Evolutionary conservation across 2,797 vertebrate genomes (phyloP), one percentile per base, ranked within the genome.

Genomic region (Monodelphis domestica): DNA sequence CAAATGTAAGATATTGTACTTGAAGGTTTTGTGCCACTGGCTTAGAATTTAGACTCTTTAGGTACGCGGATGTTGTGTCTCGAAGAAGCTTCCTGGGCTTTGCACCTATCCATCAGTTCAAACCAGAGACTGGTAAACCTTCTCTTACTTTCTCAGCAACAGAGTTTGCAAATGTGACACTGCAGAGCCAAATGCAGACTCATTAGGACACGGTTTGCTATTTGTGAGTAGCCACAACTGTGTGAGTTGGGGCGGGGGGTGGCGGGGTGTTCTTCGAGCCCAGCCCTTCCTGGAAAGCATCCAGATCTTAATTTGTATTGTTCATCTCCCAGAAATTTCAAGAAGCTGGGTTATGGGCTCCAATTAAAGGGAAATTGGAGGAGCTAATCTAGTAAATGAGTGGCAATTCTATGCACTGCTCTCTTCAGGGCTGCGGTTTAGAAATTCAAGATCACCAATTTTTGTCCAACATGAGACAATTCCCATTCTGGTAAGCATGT

Each of bases 291-390:
- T 98, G 97, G 96, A 98, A 97, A 98, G 97, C 97, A 98, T 97
- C 97, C 97, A 97, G 97, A 98, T 98, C 98, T 98, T 97, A 98
- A 98, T 98, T 98, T 98, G 97, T 98, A 98, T 98, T 98, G 98
- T 98, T 98, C 98, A 94, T 97, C 97, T 97, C 98, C 96, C 97
- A 97, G 97, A 98, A 98, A 98, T 98, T 98, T 96, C 94, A 97
- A 98, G 97, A 97, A 98, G 98, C 97, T 98, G 97, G 97, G 97
- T 98, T 98, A 98, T 97, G 96, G 95, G 96, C 97, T 98, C 98
- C 97, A 98, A 98, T 98, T 98, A 98, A 98, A 98, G 98, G 97
- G 98, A 98, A 98, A 98, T 98, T 97, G 97, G 97, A 98, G 98
- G 98, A 98, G 97, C 97, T 98, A 98, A 98, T 98, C 98, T 95